phyloP scores from a whole-genome alignment of 2,797 vertebrate genomes.

The Sciaenops ocellatus region DNA sequence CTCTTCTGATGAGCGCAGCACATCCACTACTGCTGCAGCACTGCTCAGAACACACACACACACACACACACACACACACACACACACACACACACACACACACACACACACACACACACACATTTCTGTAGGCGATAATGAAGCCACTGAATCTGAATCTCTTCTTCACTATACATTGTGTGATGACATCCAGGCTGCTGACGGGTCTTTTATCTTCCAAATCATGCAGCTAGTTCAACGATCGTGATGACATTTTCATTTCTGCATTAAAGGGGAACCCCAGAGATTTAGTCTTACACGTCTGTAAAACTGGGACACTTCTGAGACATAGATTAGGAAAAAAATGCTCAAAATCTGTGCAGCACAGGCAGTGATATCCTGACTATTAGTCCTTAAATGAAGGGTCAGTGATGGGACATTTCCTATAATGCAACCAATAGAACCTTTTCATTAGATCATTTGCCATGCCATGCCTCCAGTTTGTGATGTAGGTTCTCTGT shows the following conservation, averaged over 20 bases:
- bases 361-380: not conserved
- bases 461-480: not conserved
- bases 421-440: not conserved
- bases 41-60: not conserved
- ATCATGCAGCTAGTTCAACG: not conserved
- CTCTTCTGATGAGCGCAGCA: conserved; percentile 69
- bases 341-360: not conserved
- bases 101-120: not conserved
- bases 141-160: conserved; percentile 8
- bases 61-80: not conserved
- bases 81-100: not conserved
- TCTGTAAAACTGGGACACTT: not conserved
- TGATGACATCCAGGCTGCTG: not conserved
- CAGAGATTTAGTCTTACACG: not conserved
- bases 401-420: not conserved
- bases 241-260: conserved; percentile 10
- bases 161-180: not conserved
- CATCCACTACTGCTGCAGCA: conserved; percentile 38
- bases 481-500: too few species aligned
- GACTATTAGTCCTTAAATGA: not conserved
- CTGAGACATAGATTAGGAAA: not conserved
- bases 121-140: conserved; percentile 17
- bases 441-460: not conserved
- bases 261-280: not conserved
- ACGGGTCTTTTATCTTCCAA: not conserved